Conservation (phyloP, 2,797 vertebrate genomes). For the Sciaenops ocellatus region DNA sequence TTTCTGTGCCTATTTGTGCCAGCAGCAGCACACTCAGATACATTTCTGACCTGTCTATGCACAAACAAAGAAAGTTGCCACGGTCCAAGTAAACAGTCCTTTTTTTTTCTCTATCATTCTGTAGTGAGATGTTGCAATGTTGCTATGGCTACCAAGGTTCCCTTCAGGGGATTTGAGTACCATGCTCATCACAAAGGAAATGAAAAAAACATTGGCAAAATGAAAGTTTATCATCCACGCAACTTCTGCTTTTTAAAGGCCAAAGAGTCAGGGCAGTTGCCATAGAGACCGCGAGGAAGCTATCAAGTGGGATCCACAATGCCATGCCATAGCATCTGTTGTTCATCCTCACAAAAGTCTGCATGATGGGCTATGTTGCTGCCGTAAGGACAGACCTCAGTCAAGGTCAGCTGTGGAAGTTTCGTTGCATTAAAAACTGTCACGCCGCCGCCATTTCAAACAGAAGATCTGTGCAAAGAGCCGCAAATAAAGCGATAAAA, state of each 20-base stretch:
- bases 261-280: slow-evolving; percentile 76
- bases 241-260: slow-evolving; percentile 58
- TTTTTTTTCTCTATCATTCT: slow-evolving; percentile 16
- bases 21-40: neutral
- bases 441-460: neutral
- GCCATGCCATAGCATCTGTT: slow-evolving; percentile 40
- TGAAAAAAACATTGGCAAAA: slow-evolving; percentile 65
- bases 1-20: slow-evolving; percentile 4
- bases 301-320: slow-evolving; percentile 55
- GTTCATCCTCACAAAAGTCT: slow-evolving; percentile 31
- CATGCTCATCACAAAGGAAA: slow-evolving; percentile 58
- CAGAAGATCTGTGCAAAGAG: slow-evolving; percentile 10
- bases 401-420: slow-evolving; percentile 43
- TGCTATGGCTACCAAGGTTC: slow-evolving; percentile 78
- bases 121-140: slow-evolving; percentile 51
- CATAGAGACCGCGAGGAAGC: slow-evolving; percentile 71
- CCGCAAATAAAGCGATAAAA: slow-evolving; percentile 38
- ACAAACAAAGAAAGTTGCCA: slow-evolving; percentile 51
- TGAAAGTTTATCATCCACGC: slow-evolving; percentile 70
- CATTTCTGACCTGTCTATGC: slow-evolving; percentile 38
- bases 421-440: neutral
- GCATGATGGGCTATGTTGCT: neutral
- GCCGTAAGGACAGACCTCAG: neutral
- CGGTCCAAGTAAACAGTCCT: slow-evolving; percentile 29
- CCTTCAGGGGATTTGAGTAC: slow-evolving; percentile 59